Percentiles rank a stretch among this genome's conserved stretches.
These are phyloP conservation scores for Matsumyia berberina DNA, from an alignment of 2,888 invertebrate genomes.

Conservation along the genomic window DNA sequence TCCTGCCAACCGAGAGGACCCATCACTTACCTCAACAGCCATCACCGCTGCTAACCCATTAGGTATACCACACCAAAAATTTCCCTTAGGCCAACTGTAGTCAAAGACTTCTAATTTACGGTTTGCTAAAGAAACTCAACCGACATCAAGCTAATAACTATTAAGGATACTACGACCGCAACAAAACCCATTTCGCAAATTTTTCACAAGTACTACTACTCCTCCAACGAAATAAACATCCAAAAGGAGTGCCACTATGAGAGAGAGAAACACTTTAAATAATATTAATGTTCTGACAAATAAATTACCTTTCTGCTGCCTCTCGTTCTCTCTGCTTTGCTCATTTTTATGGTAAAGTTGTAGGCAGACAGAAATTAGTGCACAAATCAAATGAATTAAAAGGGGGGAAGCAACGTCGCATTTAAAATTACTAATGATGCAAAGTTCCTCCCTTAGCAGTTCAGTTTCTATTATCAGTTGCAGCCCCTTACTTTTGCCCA, in stretches of 20 bases:
- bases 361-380: constrained; percentile 74
- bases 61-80: constrained; percentile 54
- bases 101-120: constrained; percentile 68
- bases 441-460: constrained; percentile 61
- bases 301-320: constrained; percentile 69
- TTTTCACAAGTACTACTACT: constrained; percentile 59
- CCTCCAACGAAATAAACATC: constrained; percentile 68
- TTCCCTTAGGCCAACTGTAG: constrained; percentile 50
- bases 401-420: constrained; percentile 49
- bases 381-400: constrained; percentile 75
- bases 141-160: constrained; percentile 71
- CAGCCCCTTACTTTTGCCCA: constrained; percentile 40
- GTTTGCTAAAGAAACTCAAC: constrained; percentile 65
- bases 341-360: constrained; percentile 68
- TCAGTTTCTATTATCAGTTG: constrained; percentile 67
- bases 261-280: constrained; percentile 72
- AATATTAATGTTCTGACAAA: constrained; percentile 75
- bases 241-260: constrained; percentile 70
- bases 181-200: constrained; percentile 66
- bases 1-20: constrained; percentile 42
- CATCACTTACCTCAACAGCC: constrained; percentile 54
- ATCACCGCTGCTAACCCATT: constrained; percentile 49
- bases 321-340: constrained; percentile 19
- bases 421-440: constrained; percentile 76
- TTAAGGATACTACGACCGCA: constrained; percentile 64